A percentile compares a stretch with the other conserved stretches of the same genome.
phyloP scores from a whole-genome alignment of 2,797 vertebrate species.

The Molothrus aeneus region DNA sequence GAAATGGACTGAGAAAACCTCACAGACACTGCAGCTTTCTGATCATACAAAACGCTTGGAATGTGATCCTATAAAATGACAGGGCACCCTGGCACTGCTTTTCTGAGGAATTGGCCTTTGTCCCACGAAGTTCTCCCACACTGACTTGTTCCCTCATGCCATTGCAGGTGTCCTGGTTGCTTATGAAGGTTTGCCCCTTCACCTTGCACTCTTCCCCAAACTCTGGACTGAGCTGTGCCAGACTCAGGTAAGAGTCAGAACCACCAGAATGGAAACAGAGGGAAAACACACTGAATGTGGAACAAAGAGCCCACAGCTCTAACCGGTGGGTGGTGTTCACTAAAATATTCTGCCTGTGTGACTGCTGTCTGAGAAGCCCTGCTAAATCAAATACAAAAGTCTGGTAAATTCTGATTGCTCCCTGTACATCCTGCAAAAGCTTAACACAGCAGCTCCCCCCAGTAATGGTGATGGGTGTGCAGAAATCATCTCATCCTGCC shows the following conservation, averaged over 20 bases:
- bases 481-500: background rate
- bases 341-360: background rate
- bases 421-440: background rate
- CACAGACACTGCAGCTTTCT: background rate
- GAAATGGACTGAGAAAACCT: background rate
- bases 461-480: rapidly evolving
- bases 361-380: background rate
- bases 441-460: background rate
- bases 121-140: background rate
- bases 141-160: conserved; percentile 40
- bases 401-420: background rate
- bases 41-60: background rate
- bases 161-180: conserved; percentile 93
- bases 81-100: background rate
- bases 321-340: background rate
- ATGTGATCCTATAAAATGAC: background rate
- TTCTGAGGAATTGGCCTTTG: background rate
- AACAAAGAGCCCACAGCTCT: background rate
- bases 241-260: conserved; percentile 85
- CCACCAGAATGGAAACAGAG: background rate
- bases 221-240: conserved; percentile 97
- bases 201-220: conserved; percentile 94
- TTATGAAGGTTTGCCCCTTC: conserved; percentile 96
- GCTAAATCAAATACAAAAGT: background rate
- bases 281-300: background rate